phyloP scores from a whole-genome alignment of 1,140 invertebrate genomes.

The Bombus fervidus region DNA sequence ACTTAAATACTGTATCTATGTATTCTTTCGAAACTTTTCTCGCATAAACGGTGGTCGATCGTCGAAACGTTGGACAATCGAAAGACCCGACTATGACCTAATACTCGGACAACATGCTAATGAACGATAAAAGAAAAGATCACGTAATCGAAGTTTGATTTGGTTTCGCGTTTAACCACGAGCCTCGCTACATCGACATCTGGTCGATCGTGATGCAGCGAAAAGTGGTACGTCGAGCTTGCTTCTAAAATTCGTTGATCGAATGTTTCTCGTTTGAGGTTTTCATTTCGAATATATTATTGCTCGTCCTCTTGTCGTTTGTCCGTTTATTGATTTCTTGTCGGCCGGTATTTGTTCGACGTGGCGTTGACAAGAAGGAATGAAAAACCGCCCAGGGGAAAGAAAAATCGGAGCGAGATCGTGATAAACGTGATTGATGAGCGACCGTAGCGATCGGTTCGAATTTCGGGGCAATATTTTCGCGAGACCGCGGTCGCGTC shows the following conservation, averaged over 20 bases:
- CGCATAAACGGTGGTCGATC: not conserved
- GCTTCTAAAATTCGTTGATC: not conserved
- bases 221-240: too few species aligned
- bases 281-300: conserved; percentile 45
- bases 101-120: too few species aligned
- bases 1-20: not conserved
- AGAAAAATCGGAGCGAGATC: conserved; percentile 33
- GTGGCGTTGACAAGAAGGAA: conserved; percentile 48
- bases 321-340: conserved; percentile 59
- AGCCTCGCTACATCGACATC: too few species aligned
- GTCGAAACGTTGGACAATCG: too few species aligned
- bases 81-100: too few species aligned
- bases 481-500: conserved; percentile 27
- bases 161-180: too few species aligned
- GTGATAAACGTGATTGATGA: conserved; percentile 69
- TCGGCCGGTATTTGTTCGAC: conserved; percentile 30
- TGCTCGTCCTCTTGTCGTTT: not conserved
- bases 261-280: not conserved
- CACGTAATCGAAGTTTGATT: too few species aligned
- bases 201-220: too few species aligned
- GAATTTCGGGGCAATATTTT: conserved; percentile 67
- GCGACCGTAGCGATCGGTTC: conserved; percentile 61
- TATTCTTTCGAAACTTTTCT: not conserved
- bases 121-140: too few species aligned
- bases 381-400: conserved; percentile 25